phyloP scores from a whole-genome alignment of 1,140 invertebrate species.

The Neotoxoptera formosana region DNA sequence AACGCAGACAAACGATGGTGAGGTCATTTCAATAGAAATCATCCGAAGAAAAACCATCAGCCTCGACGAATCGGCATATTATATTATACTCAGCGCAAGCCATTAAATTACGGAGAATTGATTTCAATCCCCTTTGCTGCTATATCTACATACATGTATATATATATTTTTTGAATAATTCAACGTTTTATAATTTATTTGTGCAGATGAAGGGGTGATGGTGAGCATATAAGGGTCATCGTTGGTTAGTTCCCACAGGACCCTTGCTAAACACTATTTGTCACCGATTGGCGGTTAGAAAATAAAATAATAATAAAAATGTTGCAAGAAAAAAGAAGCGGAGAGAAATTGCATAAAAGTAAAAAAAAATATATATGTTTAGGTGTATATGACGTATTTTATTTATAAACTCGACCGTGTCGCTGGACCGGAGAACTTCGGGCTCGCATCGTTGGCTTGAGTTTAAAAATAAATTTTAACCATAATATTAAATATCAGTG shows the following conservation, averaged over 20 bases:
- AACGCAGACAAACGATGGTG: not conserved
- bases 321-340: not conserved
- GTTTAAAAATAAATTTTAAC: conserved; percentile 55
- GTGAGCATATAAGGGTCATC: not conserved
- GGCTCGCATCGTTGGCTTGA: conserved; percentile 36
- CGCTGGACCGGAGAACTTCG: conserved; percentile 33
- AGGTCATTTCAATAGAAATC: not conserved
- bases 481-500: conserved; percentile 52
- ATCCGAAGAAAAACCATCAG: not conserved
- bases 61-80: conserved; percentile 5
- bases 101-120: conserved; percentile 11
- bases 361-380: not conserved
- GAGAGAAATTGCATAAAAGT: conserved; percentile 16
- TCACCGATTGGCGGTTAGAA: not conserved
- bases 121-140: not conserved
- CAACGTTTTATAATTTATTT: conserved; percentile 24
- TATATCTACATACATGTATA: not conserved
- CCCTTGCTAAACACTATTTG: not conserved
- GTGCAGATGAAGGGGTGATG: not conserved
- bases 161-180: conserved; percentile 22
- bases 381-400: conserved; percentile 19
- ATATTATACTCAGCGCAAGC: not conserved
- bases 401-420: conserved; percentile 38
- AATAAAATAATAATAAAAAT: not conserved
- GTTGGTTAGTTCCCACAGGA: conserved; percentile 19